These are phyloP conservation scores for Gymnocheta viridis DNA, from an alignment of 2,888 invertebrate species.

Conservation along the genomic window DNA sequence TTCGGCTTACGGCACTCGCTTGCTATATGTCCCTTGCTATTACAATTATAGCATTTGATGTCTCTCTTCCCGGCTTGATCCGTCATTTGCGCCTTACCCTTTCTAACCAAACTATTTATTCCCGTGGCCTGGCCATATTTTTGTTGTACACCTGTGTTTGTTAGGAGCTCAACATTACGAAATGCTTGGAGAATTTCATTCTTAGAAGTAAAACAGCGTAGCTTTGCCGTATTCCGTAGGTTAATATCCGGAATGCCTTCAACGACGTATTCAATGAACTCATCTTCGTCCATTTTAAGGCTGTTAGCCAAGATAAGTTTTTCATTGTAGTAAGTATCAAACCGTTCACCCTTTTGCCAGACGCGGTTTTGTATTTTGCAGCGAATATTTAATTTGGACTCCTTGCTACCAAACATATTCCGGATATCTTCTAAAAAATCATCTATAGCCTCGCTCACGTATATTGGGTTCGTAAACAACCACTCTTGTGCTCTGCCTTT, in stretches of 20 bases:
- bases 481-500: no score
- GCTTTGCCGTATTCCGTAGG: neutral
- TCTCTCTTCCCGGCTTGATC: neutral
- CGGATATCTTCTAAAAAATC: no score
- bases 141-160: neutral
- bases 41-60: slow-evolving; percentile 50
- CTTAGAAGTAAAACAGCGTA: neutral
- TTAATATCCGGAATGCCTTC: slow-evolving; percentile 36
- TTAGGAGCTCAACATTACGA: neutral
- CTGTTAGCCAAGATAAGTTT: slow-evolving; percentile 15
- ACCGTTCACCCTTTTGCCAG: no score
- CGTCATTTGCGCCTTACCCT: slow-evolving; percentile 25
- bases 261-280: slow-evolving; percentile 39
- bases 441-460: no score
- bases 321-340: no score
- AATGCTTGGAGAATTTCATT: neutral
- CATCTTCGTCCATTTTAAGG: slow-evolving; percentile 38
- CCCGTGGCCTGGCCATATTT: neutral
- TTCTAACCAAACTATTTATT: no score
- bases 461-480: no score
- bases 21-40: slow-evolving; percentile 36
- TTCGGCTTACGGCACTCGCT: slow-evolving; percentile 50
- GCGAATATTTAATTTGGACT: no score
- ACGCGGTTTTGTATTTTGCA: no score
- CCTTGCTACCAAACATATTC: no score